Evolutionary conservation across 2,797 vertebrate genomes (phyloP).

Genomic region (Rhincodon typus): DNA sequence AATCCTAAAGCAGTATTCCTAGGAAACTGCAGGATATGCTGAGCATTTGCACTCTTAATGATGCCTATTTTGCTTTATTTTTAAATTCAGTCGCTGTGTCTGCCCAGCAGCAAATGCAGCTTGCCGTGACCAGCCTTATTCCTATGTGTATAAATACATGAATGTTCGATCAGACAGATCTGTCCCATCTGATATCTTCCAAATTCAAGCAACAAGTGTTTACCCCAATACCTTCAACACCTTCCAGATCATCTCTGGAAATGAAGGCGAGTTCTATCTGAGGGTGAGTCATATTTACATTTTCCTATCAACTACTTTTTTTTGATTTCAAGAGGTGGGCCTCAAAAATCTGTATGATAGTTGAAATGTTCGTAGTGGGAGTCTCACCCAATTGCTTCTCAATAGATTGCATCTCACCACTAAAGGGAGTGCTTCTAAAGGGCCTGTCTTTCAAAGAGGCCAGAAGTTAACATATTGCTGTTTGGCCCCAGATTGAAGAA

Average conservation of each 20-base stretch:
- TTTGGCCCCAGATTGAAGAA: neutral
- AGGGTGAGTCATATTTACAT: constrained; percentile 56
- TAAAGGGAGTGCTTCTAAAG: neutral
- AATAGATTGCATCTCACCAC: neutral
- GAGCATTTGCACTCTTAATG: neutral
- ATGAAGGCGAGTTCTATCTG: constrained; percentile 81
- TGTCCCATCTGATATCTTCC: constrained; percentile 88
- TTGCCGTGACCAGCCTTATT: constrained; percentile 75
- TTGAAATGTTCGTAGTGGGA: too few species aligned
- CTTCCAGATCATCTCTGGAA: constrained; percentile 91
- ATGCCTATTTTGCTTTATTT: constrained; percentile 32
- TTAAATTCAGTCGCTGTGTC: constrained; percentile 73
- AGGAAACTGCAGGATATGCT: neutral
- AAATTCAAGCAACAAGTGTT: constrained; percentile 91
- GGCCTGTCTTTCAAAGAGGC: neutral
- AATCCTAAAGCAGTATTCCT: neutral
- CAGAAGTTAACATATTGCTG: neutral
- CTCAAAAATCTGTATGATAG: neutral
- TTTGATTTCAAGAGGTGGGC: neutral
- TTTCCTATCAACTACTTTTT: neutral
- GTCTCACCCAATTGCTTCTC: neutral
- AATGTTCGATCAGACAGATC: constrained; percentile 83
- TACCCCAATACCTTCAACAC: constrained; percentile 87
- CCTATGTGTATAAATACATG: constrained; percentile 94
- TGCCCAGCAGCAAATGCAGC: constrained; percentile 64